Evolutionary conservation across 2,797 vertebrate species (phyloP).

Genomic region (Pantherophis alleghaniensis): DNA sequence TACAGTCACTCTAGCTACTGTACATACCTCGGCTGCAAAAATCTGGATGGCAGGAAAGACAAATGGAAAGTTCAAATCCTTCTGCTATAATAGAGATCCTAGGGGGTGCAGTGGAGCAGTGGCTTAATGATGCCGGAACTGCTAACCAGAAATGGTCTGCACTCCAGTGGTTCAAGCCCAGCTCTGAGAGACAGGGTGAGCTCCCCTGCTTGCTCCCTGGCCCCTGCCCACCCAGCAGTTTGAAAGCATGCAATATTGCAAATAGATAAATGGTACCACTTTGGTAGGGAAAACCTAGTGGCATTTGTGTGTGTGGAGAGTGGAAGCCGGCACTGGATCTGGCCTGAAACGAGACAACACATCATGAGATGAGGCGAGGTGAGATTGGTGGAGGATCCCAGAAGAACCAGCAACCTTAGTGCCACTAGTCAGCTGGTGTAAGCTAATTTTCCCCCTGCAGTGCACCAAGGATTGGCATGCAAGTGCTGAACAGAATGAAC

Average conservation of each 20-base stretch:
- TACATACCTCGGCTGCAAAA: not conserved
- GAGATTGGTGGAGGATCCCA: not conserved
- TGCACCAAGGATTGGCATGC: not conserved
- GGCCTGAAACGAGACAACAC: fast-evolving
- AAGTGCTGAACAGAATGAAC: not conserved
- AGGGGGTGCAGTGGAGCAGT: not conserved
- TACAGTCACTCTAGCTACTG: not conserved
- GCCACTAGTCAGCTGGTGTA: not conserved
- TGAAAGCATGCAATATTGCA: not conserved
- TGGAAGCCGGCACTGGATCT: not conserved
- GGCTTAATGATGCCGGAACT: not conserved
- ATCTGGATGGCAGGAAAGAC: not conserved
- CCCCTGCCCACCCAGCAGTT: not conserved
- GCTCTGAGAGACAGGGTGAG: not conserved
- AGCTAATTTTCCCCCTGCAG: not conserved
- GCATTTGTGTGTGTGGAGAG: not conserved
- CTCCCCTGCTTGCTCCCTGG: not conserved
- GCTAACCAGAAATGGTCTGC: not conserved
- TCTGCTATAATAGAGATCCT: not conserved
- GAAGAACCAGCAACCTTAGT: not conserved
- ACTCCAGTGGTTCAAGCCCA: not conserved
- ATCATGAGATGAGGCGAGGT: not conserved
- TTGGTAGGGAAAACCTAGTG: not conserved
- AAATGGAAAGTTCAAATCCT: not conserved
- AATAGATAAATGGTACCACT: not conserved